Evolutionary conservation across 2,113 vertebrate species (phyloP).

Genomic region (Pitta sordida): DNA sequence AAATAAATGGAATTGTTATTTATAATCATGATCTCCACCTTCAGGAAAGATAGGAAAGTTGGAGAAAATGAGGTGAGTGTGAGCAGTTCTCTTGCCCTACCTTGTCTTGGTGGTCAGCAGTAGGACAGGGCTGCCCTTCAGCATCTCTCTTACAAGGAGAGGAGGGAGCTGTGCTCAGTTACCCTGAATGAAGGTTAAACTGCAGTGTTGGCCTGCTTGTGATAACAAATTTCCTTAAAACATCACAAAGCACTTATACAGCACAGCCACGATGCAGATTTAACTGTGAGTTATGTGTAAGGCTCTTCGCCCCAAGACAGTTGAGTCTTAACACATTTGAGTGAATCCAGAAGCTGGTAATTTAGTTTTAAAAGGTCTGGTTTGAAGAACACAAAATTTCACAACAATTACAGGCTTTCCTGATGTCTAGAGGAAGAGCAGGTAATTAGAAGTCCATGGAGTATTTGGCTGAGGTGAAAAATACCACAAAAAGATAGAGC

Average conservation of each 20-base stretch:
- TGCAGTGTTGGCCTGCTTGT: neutral
- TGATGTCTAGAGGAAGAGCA: constrained; percentile 21
- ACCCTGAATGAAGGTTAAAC: neutral
- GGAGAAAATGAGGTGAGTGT: neutral
- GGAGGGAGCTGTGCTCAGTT: neutral
- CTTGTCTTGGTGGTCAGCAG: neutral
- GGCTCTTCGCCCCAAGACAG: neutral
- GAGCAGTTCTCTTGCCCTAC: neutral
- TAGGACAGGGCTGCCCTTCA: neutral
- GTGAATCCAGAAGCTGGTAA: neutral
- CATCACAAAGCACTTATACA: neutral
- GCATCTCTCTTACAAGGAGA: rapidly evolving
- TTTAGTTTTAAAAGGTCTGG: neutral
- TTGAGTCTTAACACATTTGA: neutral
- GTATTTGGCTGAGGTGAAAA: neutral
- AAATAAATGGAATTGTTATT: neutral
- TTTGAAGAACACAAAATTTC: constrained; percentile 13
- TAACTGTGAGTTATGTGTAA: neutral
- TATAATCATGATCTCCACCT: neutral
- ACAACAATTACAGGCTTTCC: neutral
- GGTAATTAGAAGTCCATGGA: constrained; percentile 5
- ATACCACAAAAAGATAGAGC: neutral
- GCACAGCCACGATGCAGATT: neutral
- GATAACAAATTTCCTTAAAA: neutral
- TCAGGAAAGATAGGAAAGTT: neutral